phyloP scores from a whole-genome alignment of 2,888 invertebrate species.

The Acrobasis consociella region DNA sequence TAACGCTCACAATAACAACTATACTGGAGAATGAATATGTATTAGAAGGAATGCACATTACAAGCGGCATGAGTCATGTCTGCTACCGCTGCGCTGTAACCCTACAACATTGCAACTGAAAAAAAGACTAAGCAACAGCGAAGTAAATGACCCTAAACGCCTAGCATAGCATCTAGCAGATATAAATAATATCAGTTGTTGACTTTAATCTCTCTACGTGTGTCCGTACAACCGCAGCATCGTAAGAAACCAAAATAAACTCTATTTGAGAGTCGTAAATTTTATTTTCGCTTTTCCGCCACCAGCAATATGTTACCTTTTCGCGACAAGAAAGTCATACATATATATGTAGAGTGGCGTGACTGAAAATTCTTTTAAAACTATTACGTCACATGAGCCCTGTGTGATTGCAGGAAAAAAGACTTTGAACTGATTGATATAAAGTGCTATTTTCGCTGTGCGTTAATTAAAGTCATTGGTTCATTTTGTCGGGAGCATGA shows the following conservation, averaged over 20 bases:
- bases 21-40: conserved; percentile 17
- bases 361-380: conserved; percentile 63
- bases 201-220: conserved; percentile 50
- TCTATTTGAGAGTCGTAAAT: conserved; percentile 43
- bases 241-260: conserved; percentile 40
- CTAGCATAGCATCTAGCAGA: conserved; percentile 61
- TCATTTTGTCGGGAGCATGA: conserved; percentile 53
- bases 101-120: conserved; percentile 48
- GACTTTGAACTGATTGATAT: conserved; percentile 48
- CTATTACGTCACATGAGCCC: conserved; percentile 55
- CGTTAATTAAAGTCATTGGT: conserved; percentile 62
- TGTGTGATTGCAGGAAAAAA: conserved; percentile 45
- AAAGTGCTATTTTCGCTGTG: conserved; percentile 56
- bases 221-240: conserved; percentile 37
- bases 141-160: conserved; percentile 73
- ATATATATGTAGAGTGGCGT: conserved; percentile 69
- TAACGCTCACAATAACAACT: conserved; percentile 15
- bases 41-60: conserved; percentile 31
- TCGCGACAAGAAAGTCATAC: conserved; percentile 46
- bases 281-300: conserved; percentile 42
- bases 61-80: conserved; percentile 31
- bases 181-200: conserved; percentile 71
- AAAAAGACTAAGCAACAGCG: conserved; percentile 52
- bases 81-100: conserved; percentile 31
- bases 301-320: conserved; percentile 43